phyloP scores from a whole-genome alignment of 2,888 invertebrate species.

The Nebria salina region DNA sequence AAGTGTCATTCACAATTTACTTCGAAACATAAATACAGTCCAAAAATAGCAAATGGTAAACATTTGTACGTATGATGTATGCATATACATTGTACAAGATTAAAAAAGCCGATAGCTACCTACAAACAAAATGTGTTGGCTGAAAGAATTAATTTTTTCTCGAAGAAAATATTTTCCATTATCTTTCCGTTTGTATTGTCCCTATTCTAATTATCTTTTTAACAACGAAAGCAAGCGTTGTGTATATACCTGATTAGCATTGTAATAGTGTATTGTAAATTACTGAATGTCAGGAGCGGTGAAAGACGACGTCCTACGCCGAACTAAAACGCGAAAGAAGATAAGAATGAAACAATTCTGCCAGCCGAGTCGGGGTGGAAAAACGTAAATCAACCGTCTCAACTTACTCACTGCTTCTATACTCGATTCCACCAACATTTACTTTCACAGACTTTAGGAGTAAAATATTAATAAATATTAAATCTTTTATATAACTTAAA shows the following conservation, averaged over 20 bases:
- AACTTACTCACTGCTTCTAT: not conserved
- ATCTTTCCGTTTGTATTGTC: not conserved
- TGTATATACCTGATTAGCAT: conserved; percentile 19
- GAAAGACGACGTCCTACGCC: conserved; percentile 5
- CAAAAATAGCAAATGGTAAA: not conserved
- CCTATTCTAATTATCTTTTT: conserved; percentile 8
- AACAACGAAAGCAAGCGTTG: conserved; percentile 3
- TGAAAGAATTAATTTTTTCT: not conserved
- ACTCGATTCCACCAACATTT: not conserved
- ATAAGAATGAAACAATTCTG: conserved; percentile 21
- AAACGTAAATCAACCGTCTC: conserved; percentile 27
- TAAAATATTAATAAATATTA: too few species aligned
- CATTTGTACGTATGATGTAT: not conserved
- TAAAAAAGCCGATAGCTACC: not conserved
- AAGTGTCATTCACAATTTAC: not conserved
- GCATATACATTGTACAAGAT: not conserved
- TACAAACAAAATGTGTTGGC: not conserved
- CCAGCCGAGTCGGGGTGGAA: not conserved
- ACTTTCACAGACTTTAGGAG: too few species aligned
- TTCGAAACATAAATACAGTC: not conserved
- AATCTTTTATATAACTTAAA: too few species aligned
- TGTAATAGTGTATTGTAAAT: conserved; percentile 23
- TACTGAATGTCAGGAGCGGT: conserved; percentile 22
- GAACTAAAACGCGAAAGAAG: conserved; percentile 8
- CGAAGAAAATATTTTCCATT: conserved; percentile 13